Conservation (phyloP, 53 echinoderm and acorn worm genomes). For the Henricia sp. region DNA sequence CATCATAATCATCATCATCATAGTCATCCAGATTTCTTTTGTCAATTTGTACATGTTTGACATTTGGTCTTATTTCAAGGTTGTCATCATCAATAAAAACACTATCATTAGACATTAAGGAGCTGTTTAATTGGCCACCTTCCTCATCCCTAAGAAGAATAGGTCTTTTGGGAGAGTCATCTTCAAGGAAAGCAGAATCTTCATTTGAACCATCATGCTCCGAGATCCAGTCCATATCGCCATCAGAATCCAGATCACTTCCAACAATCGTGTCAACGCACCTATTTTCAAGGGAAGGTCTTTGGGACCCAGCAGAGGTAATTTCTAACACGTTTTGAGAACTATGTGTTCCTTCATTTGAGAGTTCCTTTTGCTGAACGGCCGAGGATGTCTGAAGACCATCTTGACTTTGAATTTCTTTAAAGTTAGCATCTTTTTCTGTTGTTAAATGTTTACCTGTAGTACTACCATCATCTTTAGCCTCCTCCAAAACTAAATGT, state of each 20-base stretch:
- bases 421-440: too few species aligned
- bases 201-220: slow-evolving; percentile 25
- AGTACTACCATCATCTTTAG: neutral
- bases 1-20: slow-evolving; percentile 27
- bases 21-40: slow-evolving; percentile 12
- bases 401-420: too few species aligned
- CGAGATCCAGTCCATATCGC: slow-evolving; percentile 46
- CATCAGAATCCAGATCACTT: slow-evolving; percentile 37
- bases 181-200: slow-evolving; percentile 10
- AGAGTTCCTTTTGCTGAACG: neutral
- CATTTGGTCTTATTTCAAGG: slow-evolving; percentile 53
- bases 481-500: too few species aligned
- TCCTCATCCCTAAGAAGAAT: slow-evolving; percentile 35
- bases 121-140: neutral
- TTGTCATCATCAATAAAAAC: slow-evolving; percentile 52
- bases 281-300: neutral
- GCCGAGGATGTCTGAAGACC: too few species aligned
- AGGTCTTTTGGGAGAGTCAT: slow-evolving; percentile 15
- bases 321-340: too few species aligned
- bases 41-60: slow-evolving; percentile 10
- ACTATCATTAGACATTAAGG: neutral
- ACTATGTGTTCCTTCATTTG: neutral
- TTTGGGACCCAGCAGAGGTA: neutral
- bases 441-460: neutral
- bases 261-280: neutral